Percentiles rank a stretch among this genome's conserved stretches.
Conservation (phyloP, 2,888 invertebrate species). For the Thecocarcelia acutangulata region DNA sequence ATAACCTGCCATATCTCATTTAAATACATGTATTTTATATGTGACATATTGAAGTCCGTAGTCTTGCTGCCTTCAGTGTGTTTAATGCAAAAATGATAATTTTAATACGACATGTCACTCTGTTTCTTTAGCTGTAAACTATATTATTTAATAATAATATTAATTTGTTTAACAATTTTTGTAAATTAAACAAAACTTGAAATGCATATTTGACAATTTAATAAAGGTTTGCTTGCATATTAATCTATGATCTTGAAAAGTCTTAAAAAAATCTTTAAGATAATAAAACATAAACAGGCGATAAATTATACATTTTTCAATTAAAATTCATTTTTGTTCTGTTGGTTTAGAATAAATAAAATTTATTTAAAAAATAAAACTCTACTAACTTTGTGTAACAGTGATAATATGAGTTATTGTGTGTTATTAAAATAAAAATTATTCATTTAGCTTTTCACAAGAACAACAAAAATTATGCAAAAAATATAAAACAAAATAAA, state of each 20-base stretch:
- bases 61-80: too few relatives aligned
- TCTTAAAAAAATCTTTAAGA: constrained; percentile 4
- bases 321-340: not conserved
- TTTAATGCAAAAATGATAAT: too few relatives aligned
- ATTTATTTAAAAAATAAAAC: constrained; percentile 57
- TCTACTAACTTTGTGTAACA: too few relatives aligned
- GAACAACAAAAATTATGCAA: not conserved
- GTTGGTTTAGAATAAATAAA: constrained; percentile 22
- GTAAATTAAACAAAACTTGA: not conserved
- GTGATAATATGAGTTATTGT: constrained; percentile 37
- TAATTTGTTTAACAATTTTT: constrained; percentile 17
- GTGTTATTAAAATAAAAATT: constrained; percentile 40
- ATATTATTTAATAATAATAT: constrained; percentile 38
- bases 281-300: constrained; percentile 18
- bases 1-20: too few relatives aligned
- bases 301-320: constrained; percentile 30
- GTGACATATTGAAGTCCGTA: too few relatives aligned
- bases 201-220: constrained; percentile 49
- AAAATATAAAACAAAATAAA: not conserved
- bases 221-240: constrained; percentile 42
- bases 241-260: constrained; percentile 51
- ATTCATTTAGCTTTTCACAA: constrained; percentile 19
- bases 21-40: too few relatives aligned
- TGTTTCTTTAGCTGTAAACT: not conserved
- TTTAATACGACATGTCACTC: not conserved